Conservation (phyloP, 2,888 invertebrate species). For the Hymenopus coronatus region DNA sequence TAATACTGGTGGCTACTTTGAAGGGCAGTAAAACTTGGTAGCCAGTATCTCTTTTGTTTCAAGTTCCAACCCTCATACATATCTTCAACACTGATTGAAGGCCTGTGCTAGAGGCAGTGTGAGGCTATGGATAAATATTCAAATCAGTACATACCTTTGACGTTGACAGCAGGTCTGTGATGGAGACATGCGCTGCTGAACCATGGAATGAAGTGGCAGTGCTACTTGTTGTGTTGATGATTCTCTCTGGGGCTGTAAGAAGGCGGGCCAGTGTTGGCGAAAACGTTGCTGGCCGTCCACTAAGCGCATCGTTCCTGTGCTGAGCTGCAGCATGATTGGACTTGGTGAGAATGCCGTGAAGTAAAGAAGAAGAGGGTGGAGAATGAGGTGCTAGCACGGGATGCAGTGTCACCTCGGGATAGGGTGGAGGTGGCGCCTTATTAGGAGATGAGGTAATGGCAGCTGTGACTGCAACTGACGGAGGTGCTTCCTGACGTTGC, state of each 20-base stretch:
- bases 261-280: constrained; percentile 79
- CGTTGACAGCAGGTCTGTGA: constrained; percentile 52
- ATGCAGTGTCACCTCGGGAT: constrained; percentile 76
- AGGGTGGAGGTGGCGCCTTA: constrained; percentile 59
- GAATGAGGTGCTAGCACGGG: constrained; percentile 55
- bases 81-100: too few species aligned
- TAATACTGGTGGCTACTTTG: too few species aligned
- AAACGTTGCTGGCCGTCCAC: constrained; percentile 58
- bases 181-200: constrained; percentile 46
- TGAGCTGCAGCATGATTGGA: constrained; percentile 26
- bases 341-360: constrained; percentile 76
- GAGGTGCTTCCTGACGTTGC: constrained; percentile 33
- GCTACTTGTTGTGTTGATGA: constrained; percentile 30
- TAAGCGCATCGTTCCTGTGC: constrained; percentile 1
- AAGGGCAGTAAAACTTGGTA: too few species aligned
- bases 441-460: constrained; percentile 41
- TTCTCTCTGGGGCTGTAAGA: constrained; percentile 61
- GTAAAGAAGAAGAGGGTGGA: constrained; percentile 58
- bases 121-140: neutral
- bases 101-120: too few species aligned
- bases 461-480: constrained; percentile 30
- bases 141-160: constrained; percentile 45
- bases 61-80: too few species aligned
- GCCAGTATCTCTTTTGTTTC: too few species aligned
- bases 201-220: constrained; percentile 36